Base-by-base conservation (phyloP, 2,888 invertebrate genomes). In the Epinotia ramella region DNA sequence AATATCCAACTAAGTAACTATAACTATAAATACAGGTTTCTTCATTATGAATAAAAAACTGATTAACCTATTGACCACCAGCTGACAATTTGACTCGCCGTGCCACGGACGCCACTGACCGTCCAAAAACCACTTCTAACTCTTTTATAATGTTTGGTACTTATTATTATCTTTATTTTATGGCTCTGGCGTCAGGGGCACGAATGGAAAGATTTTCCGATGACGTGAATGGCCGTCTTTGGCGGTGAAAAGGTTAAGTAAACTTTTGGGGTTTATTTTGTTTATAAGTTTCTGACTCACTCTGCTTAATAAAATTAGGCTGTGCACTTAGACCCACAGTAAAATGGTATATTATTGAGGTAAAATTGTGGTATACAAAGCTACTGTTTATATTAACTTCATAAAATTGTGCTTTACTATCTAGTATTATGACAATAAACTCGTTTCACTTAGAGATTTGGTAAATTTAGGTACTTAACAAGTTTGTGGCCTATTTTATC, bases 401-500 rank as follows among this genome's bases (percentile, higher is more conserved):
- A 73, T 24, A 65, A 64, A 66, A 65, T 44, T 46, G 72, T 72
- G 71, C 56, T 24, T 18, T 65, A 44, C 65, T 44, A 9, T 53
- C 49, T 16, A 24, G 28, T 67, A 56, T 18, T 65, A 67, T 40
- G 12, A 56, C 67, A 40, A 68, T 16, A 20, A 68, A 67, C 53
- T 16, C 57, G n/a, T 44, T 73, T 18, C 28, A 66, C 24, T 28
- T 11, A 56, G 12, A 56, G 20, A 72, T 64, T 57, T 57, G 63
- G 71, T 57, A 49, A 59, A 24, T 24, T 70, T 6, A 56, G 24
- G 20, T 67, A n/a, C n/a, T n/a, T n/a, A 20, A 44, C 40, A 5
- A 44, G 12, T 40, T 40, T 56, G 56, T 5, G 28, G 18, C 28
- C 24, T 6, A 12, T 53, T 44, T 46, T 28, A 46, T 49, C 20